Evolutionary conservation across 2,888 invertebrate genomes (phyloP).

Genomic region (Dermolepida albohirtum): DNA sequence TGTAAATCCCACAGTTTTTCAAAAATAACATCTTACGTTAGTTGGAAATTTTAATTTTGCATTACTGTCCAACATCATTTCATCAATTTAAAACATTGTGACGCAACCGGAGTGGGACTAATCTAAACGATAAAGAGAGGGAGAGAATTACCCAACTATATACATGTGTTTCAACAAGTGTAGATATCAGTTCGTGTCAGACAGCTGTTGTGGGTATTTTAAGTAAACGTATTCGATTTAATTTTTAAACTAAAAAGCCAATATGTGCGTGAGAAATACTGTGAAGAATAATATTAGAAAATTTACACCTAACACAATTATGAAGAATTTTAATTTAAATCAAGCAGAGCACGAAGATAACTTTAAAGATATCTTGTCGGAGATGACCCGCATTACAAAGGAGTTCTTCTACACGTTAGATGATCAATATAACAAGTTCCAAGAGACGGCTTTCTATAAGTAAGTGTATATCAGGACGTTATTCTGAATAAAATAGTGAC

Average conservation of each 20-base stretch:
- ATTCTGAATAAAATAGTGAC: slow-evolving; percentile 1
- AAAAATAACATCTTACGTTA: not conserved
- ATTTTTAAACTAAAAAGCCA: slow-evolving; percentile 2
- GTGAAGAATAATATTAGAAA: slow-evolving; percentile 22
- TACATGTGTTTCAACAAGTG: slow-evolving; percentile 5
- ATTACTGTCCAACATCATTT: not conserved
- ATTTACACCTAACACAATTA: slow-evolving; percentile 21
- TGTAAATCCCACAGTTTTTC: slow-evolving; percentile 28
- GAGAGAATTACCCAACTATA: slow-evolving; percentile 13
- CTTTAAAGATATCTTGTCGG: slow-evolving; percentile 55
- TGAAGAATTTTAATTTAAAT: slow-evolving; percentile 20
- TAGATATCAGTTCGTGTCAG: slow-evolving; percentile 5
- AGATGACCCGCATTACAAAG: slow-evolving; percentile 57
- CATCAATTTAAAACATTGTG: slow-evolving; percentile 1
- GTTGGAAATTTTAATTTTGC: not conserved
- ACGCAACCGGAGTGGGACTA: not conserved
- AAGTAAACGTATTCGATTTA: slow-evolving; percentile 4
- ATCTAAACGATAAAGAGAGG: slow-evolving; percentile 6
- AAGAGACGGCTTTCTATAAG: slow-evolving; percentile 57
- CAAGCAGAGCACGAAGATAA: slow-evolving; percentile 24
- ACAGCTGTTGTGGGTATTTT: slow-evolving; percentile 8
- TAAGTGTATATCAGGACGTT: slow-evolving; percentile 48
- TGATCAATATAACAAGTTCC: slow-evolving; percentile 51
- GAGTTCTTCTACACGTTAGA: slow-evolving; percentile 52
- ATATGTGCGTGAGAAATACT: slow-evolving; percentile 27